Base-by-base conservation (phyloP, 2,797 vertebrate species). In the Hyperoplus immaculatus region DNA sequence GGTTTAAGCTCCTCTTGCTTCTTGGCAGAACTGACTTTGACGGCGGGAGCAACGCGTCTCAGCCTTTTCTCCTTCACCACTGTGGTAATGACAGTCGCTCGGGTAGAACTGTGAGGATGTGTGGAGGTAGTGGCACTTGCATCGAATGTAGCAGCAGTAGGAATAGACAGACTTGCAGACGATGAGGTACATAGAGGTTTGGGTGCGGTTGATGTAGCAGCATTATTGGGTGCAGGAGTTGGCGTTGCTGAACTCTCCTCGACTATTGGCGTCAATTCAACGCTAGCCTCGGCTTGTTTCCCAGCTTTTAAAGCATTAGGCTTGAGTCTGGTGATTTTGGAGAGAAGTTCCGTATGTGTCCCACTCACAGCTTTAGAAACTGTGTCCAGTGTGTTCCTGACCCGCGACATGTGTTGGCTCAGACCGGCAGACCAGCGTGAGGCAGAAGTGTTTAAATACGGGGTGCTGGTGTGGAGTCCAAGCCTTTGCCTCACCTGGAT, bases 281-380 rank as follows among this genome's bases (percentile, higher is more conserved):
- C 47, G 69, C 42, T 89, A 42, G 77, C 81, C 77, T 94, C 91
- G 51, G 84, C 80, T 56, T 87, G 81, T 91, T 94, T 95, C 8
- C 82, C 88, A 71, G 64, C 82, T 80, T 93, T 92, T 74, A 87
- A 84, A 14, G 92, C 90, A 67, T 88, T 94, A 4, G 95, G 93
- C 82, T 96, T 99, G 54, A 98, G 87, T 65, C 95, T 94, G 72
- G 95, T 91, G 71, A 99, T 96, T 82, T 93, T 96, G 80, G 97
- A 96, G 78, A 97, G 89, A 68, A 98, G 93, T 72, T 98, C 96
- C 66, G 94, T 95, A 71, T 97, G 97, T 13, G 95, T 96, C 69
- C 95, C 96, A 80, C 96, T 96, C 82, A 99, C 95, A 72, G 95
- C 97, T 94, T 98, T 99, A 50, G 97, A 97, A 89, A 97, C 95